These are phyloP conservation scores for Elysia chlorotica DNA, from an alignment of 1,140 invertebrate species.

Conservation along the genomic window DNA sequence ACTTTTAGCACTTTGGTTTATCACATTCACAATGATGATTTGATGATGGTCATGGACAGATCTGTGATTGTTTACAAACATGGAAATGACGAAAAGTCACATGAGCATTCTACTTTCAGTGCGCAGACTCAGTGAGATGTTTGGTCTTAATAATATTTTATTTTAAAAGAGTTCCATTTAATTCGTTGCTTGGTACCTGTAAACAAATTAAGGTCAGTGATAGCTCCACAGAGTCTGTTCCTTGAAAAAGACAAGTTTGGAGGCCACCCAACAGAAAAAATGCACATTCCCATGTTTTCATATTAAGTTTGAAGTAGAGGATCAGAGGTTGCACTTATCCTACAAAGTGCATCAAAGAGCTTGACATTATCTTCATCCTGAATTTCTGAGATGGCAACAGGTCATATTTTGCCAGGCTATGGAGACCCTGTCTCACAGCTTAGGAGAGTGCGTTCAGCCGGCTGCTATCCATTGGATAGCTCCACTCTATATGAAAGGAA, in stretches of 20 bases:
- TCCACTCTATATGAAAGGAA: slow-evolving; percentile 35
- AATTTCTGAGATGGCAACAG: slow-evolving; percentile 42
- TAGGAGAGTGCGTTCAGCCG: slow-evolving; percentile 38
- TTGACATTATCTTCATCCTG: too few species aligned
- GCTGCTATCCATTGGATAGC: slow-evolving; percentile 38
- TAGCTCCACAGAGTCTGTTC: too few species aligned
- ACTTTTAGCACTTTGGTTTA: too few species aligned
- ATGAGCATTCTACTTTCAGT: not conserved
- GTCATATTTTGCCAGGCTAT: slow-evolving; percentile 53
- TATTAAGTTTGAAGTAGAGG: too few species aligned
- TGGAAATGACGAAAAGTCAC: slow-evolving; percentile 8
- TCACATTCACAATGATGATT: too few species aligned
- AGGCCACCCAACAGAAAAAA: too few species aligned
- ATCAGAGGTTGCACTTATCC: too few species aligned
- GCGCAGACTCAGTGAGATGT: not conserved
- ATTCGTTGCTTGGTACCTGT: slow-evolving; percentile 12
- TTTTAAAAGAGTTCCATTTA: not conserved
- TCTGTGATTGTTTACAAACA: slow-evolving; percentile 14
- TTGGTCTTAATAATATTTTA: not conserved
- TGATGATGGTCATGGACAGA: too few species aligned
- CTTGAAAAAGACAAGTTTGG: too few species aligned
- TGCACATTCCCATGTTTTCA: too few species aligned
- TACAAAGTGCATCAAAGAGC: too few species aligned
- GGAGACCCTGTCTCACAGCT: slow-evolving; percentile 47
- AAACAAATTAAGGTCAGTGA: slow-evolving; percentile 4